Evolutionary conservation across 2,797 vertebrate genomes (phyloP), one percentile per base, ranked within the genome.

Genomic region (Sardinella longiceps): DNA sequence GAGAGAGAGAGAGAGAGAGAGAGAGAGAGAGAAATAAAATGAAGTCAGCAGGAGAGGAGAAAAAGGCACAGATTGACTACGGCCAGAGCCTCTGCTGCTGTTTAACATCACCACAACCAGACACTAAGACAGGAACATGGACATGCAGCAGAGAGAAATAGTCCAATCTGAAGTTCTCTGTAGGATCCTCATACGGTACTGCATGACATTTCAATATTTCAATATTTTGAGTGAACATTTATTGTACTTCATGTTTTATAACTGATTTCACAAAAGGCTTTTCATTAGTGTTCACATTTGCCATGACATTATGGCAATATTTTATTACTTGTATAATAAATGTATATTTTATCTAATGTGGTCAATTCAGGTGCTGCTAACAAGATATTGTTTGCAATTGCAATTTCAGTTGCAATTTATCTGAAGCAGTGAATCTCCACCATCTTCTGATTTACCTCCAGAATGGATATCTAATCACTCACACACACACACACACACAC

Each of bases 31-130:
- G 58, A 37, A 30, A 37, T 30, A 37, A 70, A 70, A 39, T 77
- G 33, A 77, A 77, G 70, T 77, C 70, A 43, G 70, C 70, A 77
- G 37, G 70, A 66, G 25, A 66, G 60, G 9, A 30, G 60, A 74
- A 33, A 77, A 43, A 77, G 37, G 70, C 37, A 20, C 37, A 43
- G 70, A 77, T 77, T 77, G 37, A 77, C 33, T 39, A 30, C 66
- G 37, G 66, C 66, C 14, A 70, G 30, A 70, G 63, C 12, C 63
- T 25, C 63, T 25, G 10, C n/a, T 33, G 63, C 63, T 70, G 63
- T 70, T 70, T 30, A 70, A 70, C 63, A 70, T 70, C 30, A 10
- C 18, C 18, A 77, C 33, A 15, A 77, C 15, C 70, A 77, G 70
- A 74, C 66, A 37, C 4, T 20, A 33, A 30, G 18, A 74, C 25